Evolutionary conservation across 2,888 invertebrate species (phyloP).

Genomic region (Oegoconia quadripuncta): DNA sequence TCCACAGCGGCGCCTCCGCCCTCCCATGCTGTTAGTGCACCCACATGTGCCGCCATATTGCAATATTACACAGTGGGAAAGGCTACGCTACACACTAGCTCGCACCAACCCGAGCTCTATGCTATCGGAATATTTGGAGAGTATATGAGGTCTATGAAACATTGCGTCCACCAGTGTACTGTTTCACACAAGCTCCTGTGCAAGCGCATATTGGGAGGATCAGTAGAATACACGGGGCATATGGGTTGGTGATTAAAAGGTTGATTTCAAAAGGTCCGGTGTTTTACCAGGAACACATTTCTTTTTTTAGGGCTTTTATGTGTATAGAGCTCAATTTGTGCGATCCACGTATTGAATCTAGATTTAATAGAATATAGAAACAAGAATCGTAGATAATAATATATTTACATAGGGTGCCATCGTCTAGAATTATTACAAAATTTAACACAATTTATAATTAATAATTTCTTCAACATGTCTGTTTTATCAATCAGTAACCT

Average conservation of each 20-base stretch:
- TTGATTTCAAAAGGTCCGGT: no score
- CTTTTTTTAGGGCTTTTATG: background rate
- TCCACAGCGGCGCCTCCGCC: conserved; percentile 69
- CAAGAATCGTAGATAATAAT: background rate
- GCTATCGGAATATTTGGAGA: no score
- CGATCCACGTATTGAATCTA: conserved; percentile 21
- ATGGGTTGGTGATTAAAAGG: no score
- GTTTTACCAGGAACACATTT: no score
- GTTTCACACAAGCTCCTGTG: no score
- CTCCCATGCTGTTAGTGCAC: conserved; percentile 83
- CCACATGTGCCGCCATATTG: conserved; percentile 40
- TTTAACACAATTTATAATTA: background rate
- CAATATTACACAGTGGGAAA: conserved; percentile 20
- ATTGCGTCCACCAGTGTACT: no score
- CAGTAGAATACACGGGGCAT: no score
- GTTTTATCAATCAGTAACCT: background rate
- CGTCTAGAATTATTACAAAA: conserved; percentile 1
- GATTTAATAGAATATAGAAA: conserved; percentile 5
- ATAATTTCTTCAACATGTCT: background rate
- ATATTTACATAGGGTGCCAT: conserved; percentile 14
- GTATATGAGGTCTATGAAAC: no score
- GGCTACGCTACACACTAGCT: conserved; percentile 2
- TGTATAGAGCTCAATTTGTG: conserved; percentile 35
- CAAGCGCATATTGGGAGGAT: no score
- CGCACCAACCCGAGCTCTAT: no score